phyloP scores from a whole-genome alignment of 2,797 vertebrate species.

The Oceanodroma leucorhoa region DNA sequence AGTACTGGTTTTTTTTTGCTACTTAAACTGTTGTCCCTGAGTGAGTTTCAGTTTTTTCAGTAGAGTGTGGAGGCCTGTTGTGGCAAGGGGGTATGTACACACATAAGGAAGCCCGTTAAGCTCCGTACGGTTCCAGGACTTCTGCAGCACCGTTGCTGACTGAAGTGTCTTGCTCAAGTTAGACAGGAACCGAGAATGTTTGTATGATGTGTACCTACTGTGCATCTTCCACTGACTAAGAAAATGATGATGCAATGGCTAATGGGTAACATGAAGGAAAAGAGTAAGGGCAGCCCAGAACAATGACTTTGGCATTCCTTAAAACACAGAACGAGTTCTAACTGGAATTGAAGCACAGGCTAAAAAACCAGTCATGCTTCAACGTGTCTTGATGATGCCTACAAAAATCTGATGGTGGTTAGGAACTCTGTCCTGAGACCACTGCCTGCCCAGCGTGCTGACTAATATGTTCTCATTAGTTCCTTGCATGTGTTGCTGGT shows the following conservation, averaged over 20 bases:
- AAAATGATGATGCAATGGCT: background rate
- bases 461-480: background rate
- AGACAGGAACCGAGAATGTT: background rate
- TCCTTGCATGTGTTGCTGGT: background rate
- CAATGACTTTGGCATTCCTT: background rate
- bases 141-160: background rate
- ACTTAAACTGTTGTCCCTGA: background rate
- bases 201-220: background rate
- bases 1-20: background rate
- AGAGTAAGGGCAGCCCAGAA: background rate
- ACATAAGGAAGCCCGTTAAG: background rate
- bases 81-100: background rate
- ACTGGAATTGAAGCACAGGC: constrained; percentile 7
- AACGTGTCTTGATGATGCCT: background rate
- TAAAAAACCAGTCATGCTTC: constrained; percentile 1
- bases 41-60: background rate
- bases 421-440: background rate
- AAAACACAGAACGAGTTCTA: constrained; percentile 21
- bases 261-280: background rate
- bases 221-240: background rate
- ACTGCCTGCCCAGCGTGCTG: background rate
- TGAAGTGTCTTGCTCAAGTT: background rate
- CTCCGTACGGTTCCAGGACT: background rate
- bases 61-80: background rate
- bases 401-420: background rate